Evolutionary conservation across 2,113 vertebrate species (phyloP), one percentile per base, ranked within the genome.

Genomic region (Spizaetus ornatus): DNA sequence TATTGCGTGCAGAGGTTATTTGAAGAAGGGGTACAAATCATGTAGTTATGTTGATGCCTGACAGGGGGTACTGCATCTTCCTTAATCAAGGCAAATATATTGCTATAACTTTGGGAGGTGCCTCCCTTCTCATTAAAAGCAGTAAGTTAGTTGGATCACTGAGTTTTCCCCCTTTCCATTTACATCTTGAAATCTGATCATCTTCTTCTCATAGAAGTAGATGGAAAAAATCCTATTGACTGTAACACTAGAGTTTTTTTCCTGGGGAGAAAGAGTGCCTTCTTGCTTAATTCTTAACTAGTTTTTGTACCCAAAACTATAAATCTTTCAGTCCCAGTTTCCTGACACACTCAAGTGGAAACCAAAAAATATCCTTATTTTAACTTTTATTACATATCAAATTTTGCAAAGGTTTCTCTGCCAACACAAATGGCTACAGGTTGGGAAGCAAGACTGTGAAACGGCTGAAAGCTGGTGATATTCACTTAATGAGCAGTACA

Each of bases 351-450:
- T 91, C 81, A 91, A 95, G 70, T 91, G 74, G 93, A 96, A 95
- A 93, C 92, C 52, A 63, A 94, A 96, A 96, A 95, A 93, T 61
- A 88, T 77, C 73, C 93, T 91, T 82, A 82, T 91, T 96, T 95
- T 97, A 94, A 83, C 71, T 95, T 96, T 96, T 95, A 95, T 94
- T 97, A 16, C 78, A 50, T 96, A 96, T 95, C 82, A 21, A 48
- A 93, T 96, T 91, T 85, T 97, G 84, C 58, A 52, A 71, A 96
- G 40, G 27, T 85, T 82, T 77, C 34, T 93, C 61, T 95, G 95
- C 96, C 96, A 96, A 97, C 43, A 93, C 89, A 96, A 96, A 97
- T 94, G 84, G 88, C 87, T 97, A 86, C 74, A 95, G 82, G 66
- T 96, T 94, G 85, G 43, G 95, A 94, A 91, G 70, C 34, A 82